Conservation (phyloP, 2,888 invertebrate genomes). For the Pollenia angustigena region DNA sequence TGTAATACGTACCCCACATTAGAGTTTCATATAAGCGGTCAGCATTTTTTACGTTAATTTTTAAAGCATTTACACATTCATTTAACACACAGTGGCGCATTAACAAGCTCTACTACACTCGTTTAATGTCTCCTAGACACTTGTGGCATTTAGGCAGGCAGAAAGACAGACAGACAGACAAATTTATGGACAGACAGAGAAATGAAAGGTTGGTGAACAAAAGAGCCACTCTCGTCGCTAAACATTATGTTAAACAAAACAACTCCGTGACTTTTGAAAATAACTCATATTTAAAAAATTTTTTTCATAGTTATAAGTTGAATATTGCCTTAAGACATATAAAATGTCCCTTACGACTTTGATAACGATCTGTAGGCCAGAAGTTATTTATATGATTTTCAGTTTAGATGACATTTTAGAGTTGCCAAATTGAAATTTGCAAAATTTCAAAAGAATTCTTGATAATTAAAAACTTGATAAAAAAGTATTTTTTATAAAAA, state of each 20-base stretch:
- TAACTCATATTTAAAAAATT: conserved; percentile 29
- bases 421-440: too few species aligned
- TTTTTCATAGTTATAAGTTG: neutral
- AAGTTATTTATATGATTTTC: conserved; percentile 35
- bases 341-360: conserved; percentile 49
- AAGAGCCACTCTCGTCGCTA: neutral
- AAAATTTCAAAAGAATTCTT: too few species aligned
- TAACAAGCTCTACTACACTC: conserved; percentile 32
- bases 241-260: conserved; percentile 25
- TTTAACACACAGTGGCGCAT: conserved; percentile 29
- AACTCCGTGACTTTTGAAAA: conserved; percentile 30
- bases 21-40: neutral
- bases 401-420: conserved; percentile 10
- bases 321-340: conserved; percentile 26
- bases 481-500: too few species aligned
- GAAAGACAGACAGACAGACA: neutral
- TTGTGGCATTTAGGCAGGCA: conserved; percentile 9
- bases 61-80: conserved; percentile 20
- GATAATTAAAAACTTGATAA: too few species aligned
- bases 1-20: neutral
- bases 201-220: neutral
- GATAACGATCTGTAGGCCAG: conserved; percentile 44
- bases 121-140: conserved; percentile 20
- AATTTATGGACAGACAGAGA: neutral
- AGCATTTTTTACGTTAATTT: neutral